These are phyloP conservation scores for Trachemys scripta DNA, from an alignment of 2,113 vertebrate species.

Conservation along the genomic window DNA sequence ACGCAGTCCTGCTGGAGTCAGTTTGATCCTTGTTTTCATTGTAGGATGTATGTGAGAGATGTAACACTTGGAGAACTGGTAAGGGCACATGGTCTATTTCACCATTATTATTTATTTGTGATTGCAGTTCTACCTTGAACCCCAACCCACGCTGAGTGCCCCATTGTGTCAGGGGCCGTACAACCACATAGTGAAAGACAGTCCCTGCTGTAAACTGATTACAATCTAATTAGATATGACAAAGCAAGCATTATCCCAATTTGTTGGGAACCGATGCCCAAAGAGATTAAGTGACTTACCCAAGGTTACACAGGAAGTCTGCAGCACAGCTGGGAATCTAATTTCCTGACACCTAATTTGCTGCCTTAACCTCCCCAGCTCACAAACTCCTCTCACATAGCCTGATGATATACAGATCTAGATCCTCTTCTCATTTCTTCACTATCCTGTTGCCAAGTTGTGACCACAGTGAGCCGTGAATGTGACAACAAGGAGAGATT, in stretches of 20 bases:
- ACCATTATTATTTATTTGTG: background rate
- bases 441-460: background rate
- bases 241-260: background rate
- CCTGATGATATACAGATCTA: background rate
- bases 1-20: background rate
- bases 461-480: background rate
- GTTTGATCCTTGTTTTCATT: background rate
- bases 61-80: background rate
- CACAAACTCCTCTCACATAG: background rate
- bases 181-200: background rate
- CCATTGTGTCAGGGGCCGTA: background rate
- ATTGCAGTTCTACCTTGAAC: background rate
- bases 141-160: too few species aligned
- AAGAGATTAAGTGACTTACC: background rate
- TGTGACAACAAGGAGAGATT: background rate
- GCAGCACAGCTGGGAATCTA: background rate
- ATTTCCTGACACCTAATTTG: background rate
- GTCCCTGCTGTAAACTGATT: background rate
- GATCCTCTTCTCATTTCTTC: background rate
- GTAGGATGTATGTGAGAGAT: background rate
- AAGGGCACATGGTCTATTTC: background rate
- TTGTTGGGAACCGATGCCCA: fast-evolving
- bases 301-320: background rate
- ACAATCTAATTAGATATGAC: background rate
- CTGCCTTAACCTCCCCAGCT: background rate